A percentile compares a stretch with the other conserved stretches of the same genome.
These are phyloP conservation scores for Choristoneura rosaceana DNA, from an alignment of 2,888 invertebrate genomes.

Conservation along the genomic window DNA sequence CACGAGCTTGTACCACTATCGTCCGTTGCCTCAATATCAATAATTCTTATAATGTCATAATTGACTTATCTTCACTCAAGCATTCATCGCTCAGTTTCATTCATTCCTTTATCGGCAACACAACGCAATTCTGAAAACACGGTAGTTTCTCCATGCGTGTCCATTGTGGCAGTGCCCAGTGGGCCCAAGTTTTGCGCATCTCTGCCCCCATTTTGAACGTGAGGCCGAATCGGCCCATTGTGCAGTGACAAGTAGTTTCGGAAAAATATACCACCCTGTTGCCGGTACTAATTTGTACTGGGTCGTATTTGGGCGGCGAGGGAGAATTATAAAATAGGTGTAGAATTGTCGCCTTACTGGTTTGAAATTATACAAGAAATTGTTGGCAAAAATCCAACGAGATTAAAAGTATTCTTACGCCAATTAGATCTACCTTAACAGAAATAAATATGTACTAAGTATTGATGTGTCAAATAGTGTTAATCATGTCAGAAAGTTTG, in stretches of 20 bases:
- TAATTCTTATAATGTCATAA: slow-evolving; percentile 33
- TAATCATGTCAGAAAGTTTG: too few relatives aligned
- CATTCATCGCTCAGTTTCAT: slow-evolving; percentile 46
- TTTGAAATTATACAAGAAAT: too few relatives aligned
- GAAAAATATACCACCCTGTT: slow-evolving; percentile 81
- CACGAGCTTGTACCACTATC: neutral
- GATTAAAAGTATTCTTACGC: too few relatives aligned
- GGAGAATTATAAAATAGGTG: neutral
- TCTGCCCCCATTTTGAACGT: slow-evolving; percentile 64
- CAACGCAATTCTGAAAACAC: slow-evolving; percentile 48
- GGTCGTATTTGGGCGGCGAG: slow-evolving; percentile 53
- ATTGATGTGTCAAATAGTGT: too few relatives aligned
- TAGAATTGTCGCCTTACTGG: too few relatives aligned
- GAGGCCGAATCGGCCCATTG: slow-evolving; percentile 68
- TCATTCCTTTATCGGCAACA: slow-evolving; percentile 52
- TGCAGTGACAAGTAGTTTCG: slow-evolving; percentile 75
- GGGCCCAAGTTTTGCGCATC: slow-evolving; percentile 66
- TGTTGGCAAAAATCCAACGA: too few relatives aligned
- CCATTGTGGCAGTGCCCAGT: slow-evolving; percentile 50
- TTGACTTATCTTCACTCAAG: slow-evolving; percentile 42
- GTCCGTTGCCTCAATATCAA: slow-evolving; percentile 21
- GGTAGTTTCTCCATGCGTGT: slow-evolving; percentile 39
- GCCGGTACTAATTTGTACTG: slow-evolving; percentile 77
- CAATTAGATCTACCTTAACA: too few relatives aligned
- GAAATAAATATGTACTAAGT: too few relatives aligned